These are phyloP conservation scores for Psophia crepitans DNA, from an alignment of 2,113 vertebrate genomes.

Conservation along the genomic window DNA sequence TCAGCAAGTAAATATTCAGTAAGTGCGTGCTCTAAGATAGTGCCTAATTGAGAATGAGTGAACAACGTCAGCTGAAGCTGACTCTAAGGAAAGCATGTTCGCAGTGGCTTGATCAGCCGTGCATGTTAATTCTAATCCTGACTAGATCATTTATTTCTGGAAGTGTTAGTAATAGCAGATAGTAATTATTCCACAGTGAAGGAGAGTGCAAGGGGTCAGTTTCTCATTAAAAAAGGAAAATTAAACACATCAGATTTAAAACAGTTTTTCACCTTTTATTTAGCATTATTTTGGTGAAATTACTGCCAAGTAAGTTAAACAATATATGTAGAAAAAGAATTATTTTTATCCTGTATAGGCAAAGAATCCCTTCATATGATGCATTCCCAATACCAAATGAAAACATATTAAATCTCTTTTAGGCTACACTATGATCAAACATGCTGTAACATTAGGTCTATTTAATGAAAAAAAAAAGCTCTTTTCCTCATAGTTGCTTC, in stretches of 20 bases:
- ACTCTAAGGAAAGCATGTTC: neutral
- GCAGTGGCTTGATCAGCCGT: neutral
- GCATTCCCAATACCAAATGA: neutral
- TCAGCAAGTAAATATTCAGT: slow-evolving; percentile 10
- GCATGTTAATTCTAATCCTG: slow-evolving; percentile 49
- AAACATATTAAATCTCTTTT: neutral
- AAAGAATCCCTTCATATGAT: neutral
- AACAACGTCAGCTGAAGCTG: slow-evolving; percentile 9
- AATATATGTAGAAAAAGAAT: neutral
- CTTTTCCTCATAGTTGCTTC: neutral
- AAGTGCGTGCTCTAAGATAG: neutral
- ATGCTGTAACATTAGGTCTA: neutral
- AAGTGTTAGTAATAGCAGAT: slow-evolving; percentile 50
- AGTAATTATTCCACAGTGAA: slow-evolving; percentile 53
- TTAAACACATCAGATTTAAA: slow-evolving; percentile 1
- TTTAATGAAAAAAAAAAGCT: neutral
- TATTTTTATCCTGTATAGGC: neutral
- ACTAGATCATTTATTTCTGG: slow-evolving; percentile 50
- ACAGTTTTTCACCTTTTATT: neutral
- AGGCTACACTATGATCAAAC: neutral
- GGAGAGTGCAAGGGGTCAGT: slow-evolving; percentile 37
- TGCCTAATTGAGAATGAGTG: slow-evolving; percentile 8
- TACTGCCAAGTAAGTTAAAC: neutral
- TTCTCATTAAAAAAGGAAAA: slow-evolving; percentile 35
- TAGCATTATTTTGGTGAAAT: neutral